Conservation (phyloP, 1,140 invertebrate genomes). For the Aphidius gifuensis region DNA sequence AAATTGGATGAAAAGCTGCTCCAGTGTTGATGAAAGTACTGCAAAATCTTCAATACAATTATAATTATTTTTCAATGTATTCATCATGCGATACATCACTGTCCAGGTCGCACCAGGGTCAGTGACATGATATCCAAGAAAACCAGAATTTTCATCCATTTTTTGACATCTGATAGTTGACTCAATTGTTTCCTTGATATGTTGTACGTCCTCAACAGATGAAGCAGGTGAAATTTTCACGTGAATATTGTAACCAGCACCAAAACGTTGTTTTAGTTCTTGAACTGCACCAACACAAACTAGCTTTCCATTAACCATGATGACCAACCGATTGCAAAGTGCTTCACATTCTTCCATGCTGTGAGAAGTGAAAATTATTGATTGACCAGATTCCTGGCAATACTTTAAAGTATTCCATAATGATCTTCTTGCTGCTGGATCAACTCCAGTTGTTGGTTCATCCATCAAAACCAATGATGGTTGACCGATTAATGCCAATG, state of each 20-base stretch:
- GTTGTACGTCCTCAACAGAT: conserved; percentile 27
- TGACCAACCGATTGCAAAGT: conserved; percentile 77
- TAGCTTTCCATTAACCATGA: conserved; percentile 84
- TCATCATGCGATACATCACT: conserved; percentile 48
- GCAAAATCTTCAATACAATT: conserved; percentile 48
- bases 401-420: conserved; percentile 72
- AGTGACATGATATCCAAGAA: conserved; percentile 47
- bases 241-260: conserved; percentile 56
- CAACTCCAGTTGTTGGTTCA: conserved; percentile 75
- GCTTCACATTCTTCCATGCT: conserved; percentile 92
- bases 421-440: conserved; percentile 77
- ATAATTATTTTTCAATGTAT: conserved; percentile 41
- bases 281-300: conserved; percentile 68
- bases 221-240: conserved; percentile 42
- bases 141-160: conserved; percentile 45
- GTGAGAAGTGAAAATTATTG: conserved; percentile 75
- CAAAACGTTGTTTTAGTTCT: conserved; percentile 63
- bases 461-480: conserved; percentile 74
- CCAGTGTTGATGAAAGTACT: conserved; percentile 48
- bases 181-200: conserved; percentile 42
- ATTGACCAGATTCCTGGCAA: conserved; percentile 63
- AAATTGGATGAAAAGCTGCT: conserved; percentile 52
- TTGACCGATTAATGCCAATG: conserved; percentile 80
- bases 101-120: conserved; percentile 44
- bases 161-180: conserved; percentile 41